A percentile compares a stretch with the other conserved stretches of the same genome.
Conservation (phyloP, 2,797 vertebrate genomes). For the Myripristis jacobus region DNA sequence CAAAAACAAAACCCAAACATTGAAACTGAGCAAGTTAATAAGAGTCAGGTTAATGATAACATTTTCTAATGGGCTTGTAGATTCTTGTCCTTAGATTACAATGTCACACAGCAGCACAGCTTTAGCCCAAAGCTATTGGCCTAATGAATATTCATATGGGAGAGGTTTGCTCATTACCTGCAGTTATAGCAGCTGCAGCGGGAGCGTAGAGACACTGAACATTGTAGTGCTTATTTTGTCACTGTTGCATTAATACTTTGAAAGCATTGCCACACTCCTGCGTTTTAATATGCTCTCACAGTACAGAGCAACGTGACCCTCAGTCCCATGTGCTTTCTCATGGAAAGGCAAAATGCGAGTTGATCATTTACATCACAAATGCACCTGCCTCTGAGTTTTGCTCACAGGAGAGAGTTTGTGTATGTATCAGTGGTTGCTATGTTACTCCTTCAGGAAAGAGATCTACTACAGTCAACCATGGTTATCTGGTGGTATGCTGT, state of each 20-base stretch:
- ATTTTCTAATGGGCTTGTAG: slow-evolving; percentile 26
- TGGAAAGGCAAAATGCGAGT: background rate
- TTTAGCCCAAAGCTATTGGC: slow-evolving; percentile 52
- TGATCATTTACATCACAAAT: slow-evolving; percentile 3
- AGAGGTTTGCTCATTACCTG: slow-evolving; percentile 53
- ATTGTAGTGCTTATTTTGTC: slow-evolving; percentile 29
- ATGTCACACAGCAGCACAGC: slow-evolving; percentile 56
- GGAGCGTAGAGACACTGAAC: slow-evolving; percentile 10
- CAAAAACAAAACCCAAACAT: background rate
- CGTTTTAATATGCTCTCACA: slow-evolving; percentile 10
- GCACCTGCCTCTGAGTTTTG: background rate
- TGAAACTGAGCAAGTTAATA: background rate
- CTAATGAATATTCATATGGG: slow-evolving; percentile 65
- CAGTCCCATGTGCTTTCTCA: background rate
- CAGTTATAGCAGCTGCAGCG: slow-evolving; percentile 15
- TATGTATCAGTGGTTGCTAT: too few species aligned
- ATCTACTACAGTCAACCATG: too few species aligned
- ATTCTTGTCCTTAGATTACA: slow-evolving; percentile 37
- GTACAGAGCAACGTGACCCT: slow-evolving; percentile 14
- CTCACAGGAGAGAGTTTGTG: too few species aligned
- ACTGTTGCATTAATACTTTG: slow-evolving; percentile 7
- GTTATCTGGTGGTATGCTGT: too few species aligned
- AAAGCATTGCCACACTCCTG: slow-evolving; percentile 1
- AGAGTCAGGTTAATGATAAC: slow-evolving; percentile 28
- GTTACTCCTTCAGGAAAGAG: too few species aligned